Conservation (phyloP, 2,113 vertebrate genomes). For the Trematocara marginatum region DNA sequence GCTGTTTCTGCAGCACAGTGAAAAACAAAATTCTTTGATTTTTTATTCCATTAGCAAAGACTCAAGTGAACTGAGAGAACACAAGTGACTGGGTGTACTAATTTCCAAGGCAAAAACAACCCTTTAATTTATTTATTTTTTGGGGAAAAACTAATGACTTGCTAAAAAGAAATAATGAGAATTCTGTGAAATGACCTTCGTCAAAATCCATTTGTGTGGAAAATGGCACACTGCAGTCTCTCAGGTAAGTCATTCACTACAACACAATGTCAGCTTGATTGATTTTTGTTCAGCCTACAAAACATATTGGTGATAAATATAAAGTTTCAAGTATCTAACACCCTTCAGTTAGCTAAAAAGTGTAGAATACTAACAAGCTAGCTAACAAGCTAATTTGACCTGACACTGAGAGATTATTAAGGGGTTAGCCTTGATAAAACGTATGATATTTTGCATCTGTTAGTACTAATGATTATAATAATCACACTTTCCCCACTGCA, state of each 20-base stretch:
- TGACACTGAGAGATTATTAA: neutral
- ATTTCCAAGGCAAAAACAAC: neutral
- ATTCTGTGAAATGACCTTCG: conserved; percentile 16
- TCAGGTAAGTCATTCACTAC: neutral
- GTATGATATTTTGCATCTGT: neutral
- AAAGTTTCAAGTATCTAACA: neutral
- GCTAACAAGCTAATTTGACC: neutral
- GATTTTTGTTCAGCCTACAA: neutral
- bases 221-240: neutral
- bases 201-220: conserved; percentile 12
- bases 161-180: conserved; percentile 13
- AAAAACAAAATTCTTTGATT: neutral
- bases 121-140: neutral
- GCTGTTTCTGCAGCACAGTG: neutral
- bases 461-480: neutral
- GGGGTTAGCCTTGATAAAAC: neutral
- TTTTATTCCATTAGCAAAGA: neutral
- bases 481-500: neutral
- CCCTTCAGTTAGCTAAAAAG: neutral
- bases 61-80: neutral
- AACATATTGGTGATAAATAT: neutral
- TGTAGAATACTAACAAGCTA: neutral
- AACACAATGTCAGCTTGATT: neutral
- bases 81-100: neutral
- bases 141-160: conserved; percentile 9